Evolutionary conservation across 2,888 invertebrate genomes (phyloP), one percentile per base, ranked within the genome.

Genomic region (Scaptomyza polygonia): DNA sequence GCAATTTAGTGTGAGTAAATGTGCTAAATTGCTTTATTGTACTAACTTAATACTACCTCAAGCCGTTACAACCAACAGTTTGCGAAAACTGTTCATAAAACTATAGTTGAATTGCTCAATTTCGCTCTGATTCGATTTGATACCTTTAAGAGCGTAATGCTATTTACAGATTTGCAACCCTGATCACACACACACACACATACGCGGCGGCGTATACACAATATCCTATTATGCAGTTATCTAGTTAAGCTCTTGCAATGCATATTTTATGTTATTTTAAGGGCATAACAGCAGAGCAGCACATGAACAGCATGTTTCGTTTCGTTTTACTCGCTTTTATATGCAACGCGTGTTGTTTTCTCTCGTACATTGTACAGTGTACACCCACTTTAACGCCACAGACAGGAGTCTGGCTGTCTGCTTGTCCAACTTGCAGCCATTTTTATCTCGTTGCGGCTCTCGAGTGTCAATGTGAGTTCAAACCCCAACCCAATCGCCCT

Each of bases 371-470:
- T 21, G 21, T 25, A 49, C 49, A 49, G 49, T 49, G 8, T 3
- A 21, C 67, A 43, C 67, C 39, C 57, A 30, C 44, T 43, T 32
- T 56, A 27, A n/a, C 47, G 42, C 34, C 39, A 43, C 11, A 67
- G 61, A 53, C 72, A 51, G 21, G 18, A 7, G 32, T 3, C n/a
- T 30, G 36, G 36, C 18, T 36, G 45, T 21, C 21, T 48, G 48
- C 11, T 18, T 7, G 49, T 43, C 32, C 62, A 47, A 66, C 44
- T 73, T 56, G 75, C 51, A 65, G 65, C 69, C 74, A 76, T 85
- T 81, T 85, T 86, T 82, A 85, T 81, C 80, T 82, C 73, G 70
- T 76, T 82, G 79, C 62, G 67, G 83, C 70, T 68, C 80, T 86
- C 70, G 61, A 73, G 73, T 81, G 86, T 85, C 80, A 85, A 82